Base-by-base conservation (phyloP, 2,797 vertebrate genomes). In the Hephaestus fuliginosus region DNA sequence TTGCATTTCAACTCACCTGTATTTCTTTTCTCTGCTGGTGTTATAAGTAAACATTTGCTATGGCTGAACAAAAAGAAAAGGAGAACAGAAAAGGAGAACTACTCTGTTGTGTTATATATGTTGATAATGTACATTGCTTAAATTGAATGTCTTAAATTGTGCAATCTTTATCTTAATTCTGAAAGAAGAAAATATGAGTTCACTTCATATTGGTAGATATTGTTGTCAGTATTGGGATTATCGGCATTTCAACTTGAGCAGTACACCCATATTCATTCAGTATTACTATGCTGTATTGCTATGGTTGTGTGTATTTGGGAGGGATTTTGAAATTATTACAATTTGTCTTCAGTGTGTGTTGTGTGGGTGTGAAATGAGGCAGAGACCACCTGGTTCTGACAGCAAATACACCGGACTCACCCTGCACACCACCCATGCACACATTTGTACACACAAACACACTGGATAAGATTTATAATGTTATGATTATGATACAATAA, bases 331-430 rank as follows among this genome's bases (percentile, higher is more conserved):
- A 52, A 41, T 58, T 13, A 51, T 49, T 51, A 52, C 17, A 55
- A 4, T 63, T 17, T 12, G 46, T 60, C 2, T 73, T 56, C 17
- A 14, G 2, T 55, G 30, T 63, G n/a, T 33, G 11, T 39, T 17
- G 7, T 70, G 25, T 18, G 14, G 11, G 20, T 33, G 22, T 44
- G 60, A 20, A 7, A 46, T 46, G 30, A 41, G 12, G 48, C 25
- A 48, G 14, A 60, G 66, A 46, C 30, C 65, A 58, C 69, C 55
- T 77, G 71, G 30, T 43, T 48, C 44, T 39, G 36, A 44, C 22
- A 51, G 41, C 46, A 28, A 66, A 57, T 41, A 61, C 48, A 61
- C 36, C 0, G 12, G 15, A 9, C 44, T 25, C 28, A 22, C 28
- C 11, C 28, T 49, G 52, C 36, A 36, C 51, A 46, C 22, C 20